phyloP scores from a whole-genome alignment of 2,113 vertebrate genomes.

The Prinia subflava region DNA sequence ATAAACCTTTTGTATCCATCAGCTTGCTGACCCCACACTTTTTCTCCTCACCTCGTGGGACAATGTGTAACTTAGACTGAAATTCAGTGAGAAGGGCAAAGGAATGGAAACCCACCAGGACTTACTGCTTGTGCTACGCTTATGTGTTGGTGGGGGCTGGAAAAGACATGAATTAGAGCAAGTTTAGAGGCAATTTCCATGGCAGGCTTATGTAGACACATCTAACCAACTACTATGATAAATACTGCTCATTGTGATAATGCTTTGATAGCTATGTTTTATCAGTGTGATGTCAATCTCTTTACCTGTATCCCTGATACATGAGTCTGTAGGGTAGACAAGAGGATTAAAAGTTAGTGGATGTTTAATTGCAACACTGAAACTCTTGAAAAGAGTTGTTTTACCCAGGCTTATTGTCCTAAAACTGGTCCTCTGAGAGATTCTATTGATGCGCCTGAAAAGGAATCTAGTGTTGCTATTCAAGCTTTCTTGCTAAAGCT shows the following conservation, averaged over 20 bases:
- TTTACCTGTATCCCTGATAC: not conserved
- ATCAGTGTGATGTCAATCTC: not conserved
- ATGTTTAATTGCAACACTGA: not conserved
- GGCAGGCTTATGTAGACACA: not conserved
- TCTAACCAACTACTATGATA: not conserved
- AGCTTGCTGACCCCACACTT: not conserved
- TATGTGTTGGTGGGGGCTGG: not conserved
- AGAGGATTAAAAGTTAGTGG: not conserved
- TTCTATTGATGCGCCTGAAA: fast-evolving
- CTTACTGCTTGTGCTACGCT: not conserved
- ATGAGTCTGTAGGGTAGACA: no score
- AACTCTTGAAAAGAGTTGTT: not conserved
- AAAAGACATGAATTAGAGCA: not conserved
- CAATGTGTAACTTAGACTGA: not conserved
- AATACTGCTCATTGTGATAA: not conserved
- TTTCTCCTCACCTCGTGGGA: not conserved
- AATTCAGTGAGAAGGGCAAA: not conserved
- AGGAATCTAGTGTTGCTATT: not conserved
- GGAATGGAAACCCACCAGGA: not conserved
- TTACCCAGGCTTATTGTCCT: not conserved
- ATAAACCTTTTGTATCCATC: not conserved
- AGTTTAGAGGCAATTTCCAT: not conserved
- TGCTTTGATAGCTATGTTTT: not conserved
- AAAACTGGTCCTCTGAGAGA: not conserved
- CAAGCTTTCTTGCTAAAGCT: not conserved